Percentiles rank a stretch among this genome's conserved stretches.
These are phyloP conservation scores for Hippoglossus hippoglossus DNA, from an alignment of 2,797 vertebrate genomes.

Conservation along the genomic window DNA sequence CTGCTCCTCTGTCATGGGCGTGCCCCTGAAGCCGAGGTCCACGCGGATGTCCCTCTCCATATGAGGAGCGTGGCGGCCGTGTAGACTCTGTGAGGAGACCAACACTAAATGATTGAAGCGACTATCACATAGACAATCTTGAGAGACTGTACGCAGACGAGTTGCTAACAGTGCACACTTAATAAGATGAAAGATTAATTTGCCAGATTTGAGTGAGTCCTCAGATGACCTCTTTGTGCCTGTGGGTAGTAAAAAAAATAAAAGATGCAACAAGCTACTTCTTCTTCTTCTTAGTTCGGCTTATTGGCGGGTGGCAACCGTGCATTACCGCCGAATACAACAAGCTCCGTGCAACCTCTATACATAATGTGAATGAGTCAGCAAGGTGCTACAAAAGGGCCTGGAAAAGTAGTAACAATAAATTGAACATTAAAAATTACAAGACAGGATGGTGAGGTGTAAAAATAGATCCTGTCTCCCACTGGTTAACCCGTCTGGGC, in stretches of 20 bases:
- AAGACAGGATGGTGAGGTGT: conserved; percentile 48
- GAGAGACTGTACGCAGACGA: conserved; percentile 10
- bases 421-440: conserved; percentile 64
- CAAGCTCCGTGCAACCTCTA: conserved; percentile 31
- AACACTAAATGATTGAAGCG: conserved; percentile 15
- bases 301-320: too few species aligned
- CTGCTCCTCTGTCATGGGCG: conserved; percentile 94
- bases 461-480: conserved; percentile 58
- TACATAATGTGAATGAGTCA: conserved; percentile 57
- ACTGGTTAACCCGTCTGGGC: conserved; percentile 50
- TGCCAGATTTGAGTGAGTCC: conserved; percentile 19
- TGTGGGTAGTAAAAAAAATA: conserved; percentile 1
- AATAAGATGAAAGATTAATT: conserved; percentile 51
- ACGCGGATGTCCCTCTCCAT: conserved; percentile 90
- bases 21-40: conserved; percentile 92
- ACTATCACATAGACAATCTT: background rate
- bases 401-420: conserved; percentile 41
- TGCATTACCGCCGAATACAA: background rate
- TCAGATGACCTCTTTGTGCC: conserved; percentile 31
- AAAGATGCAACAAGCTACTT: conserved; percentile 26
- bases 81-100: conserved; percentile 84
- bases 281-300: too few species aligned
- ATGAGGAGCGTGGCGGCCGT: conserved; percentile 82
- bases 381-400: conserved; percentile 36
- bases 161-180: background rate